Conservation (phyloP, 2,888 invertebrate species). For the Tridacna crocea region DNA sequence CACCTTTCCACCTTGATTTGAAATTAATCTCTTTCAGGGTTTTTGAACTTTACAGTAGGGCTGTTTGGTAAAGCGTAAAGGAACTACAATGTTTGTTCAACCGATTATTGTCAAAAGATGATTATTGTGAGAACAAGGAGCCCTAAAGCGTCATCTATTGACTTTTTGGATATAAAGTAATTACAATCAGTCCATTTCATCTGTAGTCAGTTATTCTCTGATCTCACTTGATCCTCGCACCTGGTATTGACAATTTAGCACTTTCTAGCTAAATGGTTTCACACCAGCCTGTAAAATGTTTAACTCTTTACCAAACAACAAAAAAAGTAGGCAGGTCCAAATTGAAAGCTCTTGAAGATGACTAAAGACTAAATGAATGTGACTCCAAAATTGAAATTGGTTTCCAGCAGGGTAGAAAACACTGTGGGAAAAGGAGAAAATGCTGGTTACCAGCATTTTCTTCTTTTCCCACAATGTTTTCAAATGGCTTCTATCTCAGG, state of each 20-base stretch:
- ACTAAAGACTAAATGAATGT: no score
- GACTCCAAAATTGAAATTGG: no score
- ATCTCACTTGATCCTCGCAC: neutral
- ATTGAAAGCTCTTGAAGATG: no score
- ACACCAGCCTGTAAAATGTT: conserved; percentile 5
- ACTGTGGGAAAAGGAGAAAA: no score
- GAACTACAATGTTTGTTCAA: neutral
- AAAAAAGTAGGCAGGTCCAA: neutral
- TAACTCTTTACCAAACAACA: neutral
- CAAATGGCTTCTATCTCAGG: neutral
- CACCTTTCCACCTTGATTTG: neutral
- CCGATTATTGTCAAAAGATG: neutral
- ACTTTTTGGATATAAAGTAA: neutral
- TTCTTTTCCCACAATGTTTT: neutral
- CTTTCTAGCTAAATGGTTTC: neutral
- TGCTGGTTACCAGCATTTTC: no score
- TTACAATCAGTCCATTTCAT: neutral
- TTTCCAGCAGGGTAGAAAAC: no score
- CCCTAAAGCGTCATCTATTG: neutral
- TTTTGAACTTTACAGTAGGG: neutral
- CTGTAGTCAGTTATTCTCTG: neutral
- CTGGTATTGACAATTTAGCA: neutral
- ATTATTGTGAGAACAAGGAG: neutral
- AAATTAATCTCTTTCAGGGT: neutral
- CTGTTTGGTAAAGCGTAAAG: neutral